Percentiles rank a stretch among this genome's conserved stretches.
Evolutionary conservation across 1,140 invertebrate genomes (phyloP).

Genomic region (Ceratitis capitata): DNA sequence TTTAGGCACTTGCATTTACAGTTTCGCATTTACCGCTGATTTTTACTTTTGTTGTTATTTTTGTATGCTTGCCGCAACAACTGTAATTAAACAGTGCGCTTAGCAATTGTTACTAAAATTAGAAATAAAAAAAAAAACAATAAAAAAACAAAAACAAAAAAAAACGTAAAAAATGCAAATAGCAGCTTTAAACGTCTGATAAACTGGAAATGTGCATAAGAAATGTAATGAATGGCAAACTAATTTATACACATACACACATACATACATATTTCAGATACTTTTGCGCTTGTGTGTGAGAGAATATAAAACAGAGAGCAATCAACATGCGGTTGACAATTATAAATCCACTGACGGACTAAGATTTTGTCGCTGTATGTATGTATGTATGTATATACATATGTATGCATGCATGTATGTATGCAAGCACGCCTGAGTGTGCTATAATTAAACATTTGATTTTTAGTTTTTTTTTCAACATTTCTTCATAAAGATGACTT

Average conservation of each 20-base stretch:
- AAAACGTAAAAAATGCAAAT: too few species aligned
- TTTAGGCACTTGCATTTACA: background rate
- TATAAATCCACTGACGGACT: background rate
- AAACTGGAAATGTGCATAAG: too few species aligned
- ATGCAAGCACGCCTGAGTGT: background rate
- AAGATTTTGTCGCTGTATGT: too few species aligned
- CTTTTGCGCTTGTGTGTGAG: too few species aligned
- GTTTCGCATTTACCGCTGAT: background rate
- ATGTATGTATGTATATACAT: background rate
- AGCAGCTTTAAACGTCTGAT: too few species aligned
- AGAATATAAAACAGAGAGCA: background rate
- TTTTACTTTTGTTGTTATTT: background rate
- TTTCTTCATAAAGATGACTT: conserved; percentile 10
- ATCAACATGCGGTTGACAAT: background rate
- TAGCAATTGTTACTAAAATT: conserved; percentile 32
- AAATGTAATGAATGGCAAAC: background rate
- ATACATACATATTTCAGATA: too few species aligned
- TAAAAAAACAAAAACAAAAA: background rate
- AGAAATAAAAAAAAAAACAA: background rate
- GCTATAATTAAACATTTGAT: background rate
- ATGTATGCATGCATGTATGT: background rate
- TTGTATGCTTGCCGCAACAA: background rate
- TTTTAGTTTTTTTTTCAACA: background rate
- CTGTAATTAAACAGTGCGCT: conserved; percentile 28
- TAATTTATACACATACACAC: too few species aligned